Conservation (phyloP, 2,797 vertebrate species). For the Phalloptychus januarius region DNA sequence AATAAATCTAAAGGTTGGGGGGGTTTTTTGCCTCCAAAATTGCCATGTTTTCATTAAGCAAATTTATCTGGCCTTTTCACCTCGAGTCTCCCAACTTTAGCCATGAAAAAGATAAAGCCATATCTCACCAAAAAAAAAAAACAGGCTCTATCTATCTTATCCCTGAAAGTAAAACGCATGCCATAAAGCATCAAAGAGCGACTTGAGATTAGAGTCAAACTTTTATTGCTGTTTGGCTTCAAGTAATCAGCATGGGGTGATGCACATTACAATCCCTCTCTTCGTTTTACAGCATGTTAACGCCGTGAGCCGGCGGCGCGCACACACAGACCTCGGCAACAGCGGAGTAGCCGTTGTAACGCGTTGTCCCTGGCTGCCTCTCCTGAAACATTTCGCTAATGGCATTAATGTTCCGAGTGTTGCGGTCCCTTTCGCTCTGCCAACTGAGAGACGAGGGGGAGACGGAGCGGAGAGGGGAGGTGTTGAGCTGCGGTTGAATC, state of each 20-base stretch:
- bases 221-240: conserved; percentile 4
- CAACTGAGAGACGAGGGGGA: conserved; percentile 64
- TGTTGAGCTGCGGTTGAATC: conserved; percentile 80
- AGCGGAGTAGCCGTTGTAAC: conserved; percentile 72
- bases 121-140: neutral
- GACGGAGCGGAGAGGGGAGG: conserved; percentile 39
- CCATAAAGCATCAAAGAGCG: neutral
- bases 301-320: conserved; percentile 43
- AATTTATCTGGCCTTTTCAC: neutral
- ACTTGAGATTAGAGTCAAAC: conserved; percentile 1
- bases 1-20: no score
- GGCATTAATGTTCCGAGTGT: conserved; percentile 80
- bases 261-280: neutral
- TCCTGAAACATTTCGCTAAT: conserved; percentile 85
- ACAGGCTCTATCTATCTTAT: neutral
- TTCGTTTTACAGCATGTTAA: conserved; percentile 38
- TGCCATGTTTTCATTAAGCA: no score
- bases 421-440: conserved; percentile 67
- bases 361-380: conserved; percentile 81
- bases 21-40: no score
- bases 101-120: no score
- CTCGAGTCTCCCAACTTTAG: neutral
- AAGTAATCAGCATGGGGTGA: neutral
- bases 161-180: neutral
- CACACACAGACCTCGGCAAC: conserved; percentile 53